Base-by-base conservation (phyloP, 2,888 invertebrate species). In the Acleris emargana region DNA sequence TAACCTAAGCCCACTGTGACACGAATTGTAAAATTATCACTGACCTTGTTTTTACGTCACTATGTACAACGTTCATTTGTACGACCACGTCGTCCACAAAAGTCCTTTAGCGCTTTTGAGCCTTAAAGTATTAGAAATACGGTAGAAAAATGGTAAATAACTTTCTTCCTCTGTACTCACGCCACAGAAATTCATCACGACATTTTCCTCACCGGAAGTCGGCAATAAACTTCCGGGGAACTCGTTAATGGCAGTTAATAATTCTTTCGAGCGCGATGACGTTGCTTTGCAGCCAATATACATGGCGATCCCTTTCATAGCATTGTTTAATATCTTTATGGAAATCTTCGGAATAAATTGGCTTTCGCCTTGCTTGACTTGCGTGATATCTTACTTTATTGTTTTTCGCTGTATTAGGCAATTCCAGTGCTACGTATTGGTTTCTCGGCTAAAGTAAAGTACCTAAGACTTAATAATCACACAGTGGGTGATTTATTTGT, bases 151-250 rank as follows among this genome's bases (percentile, higher is more conserved):
- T 13, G 11, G 38, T 38, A 38, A 38, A 38, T 38, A 38, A 38
- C 38, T 38, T 38, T 38, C 38, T 64, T 58, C 53, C 55, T 57
- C 17, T 42, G 7, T 18, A 32, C 60, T 57, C 66, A 66, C 66
- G 60, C 57, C 18, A 61, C 32, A n/a, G 16, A 50, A 43, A 57
- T 57, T 51, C 52, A 55, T 64, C 64, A 60, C 64, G 60, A 22
- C 51, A 54, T 64, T 64, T 64, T 66, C 66, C 61, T 66, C 18
- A 38, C 47, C 61, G 61, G 60, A 57, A 61, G 25, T 51, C 22
- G 42, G 51, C 16, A 57, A 57, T 66, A 61, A 57, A 61, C 55
- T 66, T 57, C 60, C 45, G 51, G 28, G 55, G 25, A 51, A 66
- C 55, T 60, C 45, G 45, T 57, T 60, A 28, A 45, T 47, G 57